A percentile compares a stretch with the other conserved stretches of the same genome.
Conservation (phyloP, 2,888 invertebrate genomes). For the Argyresthia albistria region DNA sequence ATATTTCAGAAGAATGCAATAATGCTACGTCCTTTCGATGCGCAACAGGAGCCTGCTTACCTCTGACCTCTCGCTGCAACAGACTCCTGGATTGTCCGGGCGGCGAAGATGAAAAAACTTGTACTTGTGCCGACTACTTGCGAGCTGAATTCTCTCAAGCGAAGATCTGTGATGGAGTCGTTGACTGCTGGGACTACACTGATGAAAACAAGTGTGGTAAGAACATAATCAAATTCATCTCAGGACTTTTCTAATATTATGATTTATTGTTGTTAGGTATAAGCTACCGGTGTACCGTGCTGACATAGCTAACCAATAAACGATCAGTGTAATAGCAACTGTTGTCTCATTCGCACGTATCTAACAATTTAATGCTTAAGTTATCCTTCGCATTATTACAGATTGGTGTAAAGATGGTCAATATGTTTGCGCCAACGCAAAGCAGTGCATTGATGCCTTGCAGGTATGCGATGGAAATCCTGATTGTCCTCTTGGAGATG, state of each 20-base stretch:
- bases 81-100: slow-evolving; percentile 78
- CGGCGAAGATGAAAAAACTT: slow-evolving; percentile 80
- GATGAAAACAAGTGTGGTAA: slow-evolving; percentile 84
- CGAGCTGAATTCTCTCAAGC: slow-evolving; percentile 77
- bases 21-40: slow-evolving; percentile 72
- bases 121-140: slow-evolving; percentile 83
- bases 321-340: too few species aligned
- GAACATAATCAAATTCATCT: slow-evolving; percentile 8
- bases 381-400: slow-evolving; percentile 28
- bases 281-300: too few species aligned
- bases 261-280: too few species aligned
- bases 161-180: slow-evolving; percentile 85
- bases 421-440: slow-evolving; percentile 82
- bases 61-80: slow-evolving; percentile 78
- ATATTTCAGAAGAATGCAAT: slow-evolving; percentile 47
- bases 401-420: slow-evolving; percentile 82
- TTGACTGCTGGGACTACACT: slow-evolving; percentile 86
- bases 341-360: too few species aligned
- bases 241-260: neutral
- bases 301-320: too few species aligned
- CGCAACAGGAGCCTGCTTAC: slow-evolving; percentile 75
- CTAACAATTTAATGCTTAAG: too few species aligned
- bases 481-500: slow-evolving; percentile 82
- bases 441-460: slow-evolving; percentile 75
- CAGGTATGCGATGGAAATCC: slow-evolving; percentile 80